Evolutionary conservation across 1,140 invertebrate species (phyloP).

Genomic region (Listronotus bonariensis): DNA sequence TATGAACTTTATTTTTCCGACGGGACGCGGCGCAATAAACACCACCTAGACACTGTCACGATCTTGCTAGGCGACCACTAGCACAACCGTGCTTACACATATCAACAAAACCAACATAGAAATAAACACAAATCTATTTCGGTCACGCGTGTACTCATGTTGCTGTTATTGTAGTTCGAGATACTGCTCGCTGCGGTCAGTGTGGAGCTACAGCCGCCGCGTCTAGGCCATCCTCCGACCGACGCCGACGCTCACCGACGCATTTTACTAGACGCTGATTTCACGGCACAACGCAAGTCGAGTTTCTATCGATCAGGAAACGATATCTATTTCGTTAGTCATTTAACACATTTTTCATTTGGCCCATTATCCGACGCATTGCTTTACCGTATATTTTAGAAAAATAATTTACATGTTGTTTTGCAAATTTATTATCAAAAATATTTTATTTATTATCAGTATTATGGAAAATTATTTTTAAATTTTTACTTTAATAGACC

Average conservation of each 20-base stretch:
- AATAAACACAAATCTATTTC: slow-evolving; percentile 37
- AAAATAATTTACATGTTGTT: too few species aligned
- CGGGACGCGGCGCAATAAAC: slow-evolving; percentile 1
- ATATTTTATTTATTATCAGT: too few species aligned
- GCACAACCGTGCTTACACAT: slow-evolving; percentile 26
- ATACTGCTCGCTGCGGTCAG: slow-evolving; percentile 40
- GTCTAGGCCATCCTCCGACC: slow-evolving; percentile 38
- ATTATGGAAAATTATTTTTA: too few species aligned
- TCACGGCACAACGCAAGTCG: slow-evolving; percentile 29
- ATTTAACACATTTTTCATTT: slow-evolving; percentile 18
- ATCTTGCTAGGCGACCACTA: slow-evolving; percentile 8
- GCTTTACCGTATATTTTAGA: background rate
- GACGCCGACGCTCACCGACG: slow-evolving; percentile 39
- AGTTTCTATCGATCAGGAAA: slow-evolving; percentile 38
- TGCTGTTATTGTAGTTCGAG: slow-evolving; percentile 34
- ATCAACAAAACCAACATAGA: slow-evolving; percentile 28
- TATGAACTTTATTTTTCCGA: background rate
- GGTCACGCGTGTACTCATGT: slow-evolving; percentile 40
- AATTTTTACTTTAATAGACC: too few species aligned
- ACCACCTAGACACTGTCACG: slow-evolving; percentile 11
- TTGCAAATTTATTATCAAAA: too few species aligned
- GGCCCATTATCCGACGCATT: slow-evolving; percentile 7
- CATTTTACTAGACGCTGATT: slow-evolving; percentile 36
- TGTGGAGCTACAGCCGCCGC: slow-evolving; percentile 37
- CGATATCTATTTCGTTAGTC: slow-evolving; percentile 26